Evolutionary conservation across 2,797 vertebrate species (phyloP), one percentile per base, ranked within the genome.

Genomic region (Helicolenus hilgendorfi): DNA sequence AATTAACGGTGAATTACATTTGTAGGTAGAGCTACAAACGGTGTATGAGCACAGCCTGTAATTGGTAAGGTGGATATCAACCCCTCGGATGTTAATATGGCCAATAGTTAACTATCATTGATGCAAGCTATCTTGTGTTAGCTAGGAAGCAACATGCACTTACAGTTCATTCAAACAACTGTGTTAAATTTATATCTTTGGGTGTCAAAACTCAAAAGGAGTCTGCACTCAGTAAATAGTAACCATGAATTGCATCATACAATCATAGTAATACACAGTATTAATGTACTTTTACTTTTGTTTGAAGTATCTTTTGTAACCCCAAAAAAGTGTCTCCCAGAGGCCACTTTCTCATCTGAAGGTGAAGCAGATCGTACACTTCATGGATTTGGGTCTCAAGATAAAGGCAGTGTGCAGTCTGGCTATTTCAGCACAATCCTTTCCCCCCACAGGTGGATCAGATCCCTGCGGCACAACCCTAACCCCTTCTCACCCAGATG

Each of bases 371-470:
- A 90, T 87, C 65, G 20, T 78, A 84, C 63, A 94, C 85, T 92
- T 87, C 67, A 77, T 92, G 87, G 85, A 92, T 89, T 86, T 85
- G 59, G 81, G 82, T 86, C 78, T 84, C 31, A 58, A 89, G 89
- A 95, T 95, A 89, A 94, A 95, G 86, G 85, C 88, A 45, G 85
- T 72, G 68, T 72, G 76, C 81, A 87, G 85, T 79, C 85, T 70
- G 87, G 85, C 91, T 89, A 88, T 96, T 95, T 84, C 91, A 92
- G 92, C 84, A 88, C 88, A 89, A 93, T 93, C 81, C 89, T 83
- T 68, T 75, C 81, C 83, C 77, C 93, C 91, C 81, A 94, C 86
- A 92, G 93, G 91, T 95, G 91, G 93, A 96, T 96, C 92, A 86
- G 90, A 96, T 97, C 94, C 90, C 92, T 58, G 79, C 56, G 76